Conservation (phyloP, 1,140 invertebrate species). For the Diuraphis noxia region DNA sequence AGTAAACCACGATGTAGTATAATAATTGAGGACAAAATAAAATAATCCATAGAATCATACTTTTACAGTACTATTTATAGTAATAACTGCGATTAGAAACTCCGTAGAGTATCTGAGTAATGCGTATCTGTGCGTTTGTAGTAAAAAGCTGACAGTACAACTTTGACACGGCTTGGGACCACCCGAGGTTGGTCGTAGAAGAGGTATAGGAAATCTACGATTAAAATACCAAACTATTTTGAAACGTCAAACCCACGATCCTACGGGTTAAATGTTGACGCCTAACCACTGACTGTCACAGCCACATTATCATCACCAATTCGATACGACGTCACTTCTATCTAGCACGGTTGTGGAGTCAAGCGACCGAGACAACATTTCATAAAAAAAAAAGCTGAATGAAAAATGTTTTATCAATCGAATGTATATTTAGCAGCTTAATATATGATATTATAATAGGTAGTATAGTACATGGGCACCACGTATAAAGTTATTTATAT, state of each 20-base stretch:
- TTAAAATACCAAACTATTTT: not conserved
- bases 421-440: too few relatives aligned
- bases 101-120: not conserved
- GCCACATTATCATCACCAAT: too few relatives aligned
- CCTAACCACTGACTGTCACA: not conserved
- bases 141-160: too few relatives aligned
- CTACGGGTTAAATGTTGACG: not conserved
- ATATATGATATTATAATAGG: too few relatives aligned
- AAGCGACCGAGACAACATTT: not conserved
- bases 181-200: not conserved
- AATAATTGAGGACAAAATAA: not conserved
- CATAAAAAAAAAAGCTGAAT: too few relatives aligned
- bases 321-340: not conserved
- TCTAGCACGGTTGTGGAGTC: not conserved
- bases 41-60: not conserved
- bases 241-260: not conserved
- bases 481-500: too few relatives aligned
- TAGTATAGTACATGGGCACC: too few relatives aligned
- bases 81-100: not conserved
- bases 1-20: not conserved
- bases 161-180: not conserved
- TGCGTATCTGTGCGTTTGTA: too few relatives aligned
- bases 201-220: not conserved
- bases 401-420: too few relatives aligned
- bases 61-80: not conserved